Conservation (phyloP, 2,888 invertebrate species). For the Eudasyphora cyanicolor region DNA sequence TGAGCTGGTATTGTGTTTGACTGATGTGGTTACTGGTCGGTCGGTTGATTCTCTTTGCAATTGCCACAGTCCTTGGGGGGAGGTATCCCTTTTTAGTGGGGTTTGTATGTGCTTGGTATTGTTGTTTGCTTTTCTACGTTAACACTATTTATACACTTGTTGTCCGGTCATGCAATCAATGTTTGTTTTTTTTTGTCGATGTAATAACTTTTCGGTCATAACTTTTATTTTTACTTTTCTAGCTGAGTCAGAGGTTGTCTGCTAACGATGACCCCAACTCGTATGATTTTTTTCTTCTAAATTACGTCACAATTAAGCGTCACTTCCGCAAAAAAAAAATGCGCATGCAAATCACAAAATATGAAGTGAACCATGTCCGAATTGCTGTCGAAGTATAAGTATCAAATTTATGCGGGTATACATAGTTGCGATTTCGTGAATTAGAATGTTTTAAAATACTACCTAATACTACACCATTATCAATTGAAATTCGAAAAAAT, state of each 20-base stretch:
- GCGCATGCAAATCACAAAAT: too few relatives aligned
- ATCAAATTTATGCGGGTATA: too few relatives aligned
- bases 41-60: constrained; percentile 8
- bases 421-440: too few relatives aligned
- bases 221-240: background rate
- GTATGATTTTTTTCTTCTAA: background rate
- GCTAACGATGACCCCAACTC: background rate
- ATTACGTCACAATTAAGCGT: background rate
- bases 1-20: constrained; percentile 17
- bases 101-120: constrained; percentile 12
- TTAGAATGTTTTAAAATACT: too few relatives aligned
- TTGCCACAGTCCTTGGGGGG: constrained; percentile 39
- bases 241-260: constrained; percentile 11
- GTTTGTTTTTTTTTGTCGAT: constrained; percentile 18
- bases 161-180: constrained; percentile 31
- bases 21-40: constrained; percentile 3
- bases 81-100: background rate
- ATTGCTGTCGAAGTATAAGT: background rate
- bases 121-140: too few relatives aligned
- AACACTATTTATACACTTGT: constrained; percentile 28
- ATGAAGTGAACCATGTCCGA: too few relatives aligned
- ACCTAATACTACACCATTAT: too few relatives aligned
- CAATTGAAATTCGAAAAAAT: too few relatives aligned
- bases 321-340: background rate
- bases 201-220: background rate